Base-by-base conservation (phyloP, 2,797 vertebrate species). In the Lycodopsis pacificus region DNA sequence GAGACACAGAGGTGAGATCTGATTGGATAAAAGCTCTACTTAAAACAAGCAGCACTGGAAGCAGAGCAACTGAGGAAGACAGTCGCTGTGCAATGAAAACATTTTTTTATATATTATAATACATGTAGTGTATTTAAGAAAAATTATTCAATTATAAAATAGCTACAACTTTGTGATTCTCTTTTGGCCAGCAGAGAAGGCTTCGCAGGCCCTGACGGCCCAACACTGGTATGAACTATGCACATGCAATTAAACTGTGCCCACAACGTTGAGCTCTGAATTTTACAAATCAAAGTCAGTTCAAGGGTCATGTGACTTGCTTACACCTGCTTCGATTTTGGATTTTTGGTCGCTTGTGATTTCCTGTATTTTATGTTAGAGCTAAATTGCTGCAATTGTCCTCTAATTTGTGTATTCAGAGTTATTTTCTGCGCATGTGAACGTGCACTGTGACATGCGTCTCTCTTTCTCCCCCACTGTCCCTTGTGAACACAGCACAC, bases 401-500 rank as follows among this genome's bases (percentile, higher is more conserved):
- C 13, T 82, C 42, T 62, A 34, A 70, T 63, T 2, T 17, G 36
- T 46, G 17, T 56, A 58, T 62, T 76, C n/a, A 27, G 51, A 80
- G 14, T 56, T 36, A 44, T 66, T 63, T 63, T 13, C 38, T 15
- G 51, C 3, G 3, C 32, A 65, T 62, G 53, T 25, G 9, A 34
- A 70, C 10, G 2, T 38, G 53, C 54, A 56, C 38, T 25, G 75
- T 76, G 80, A 83, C 65, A 42, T 51, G 58, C 79, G 62, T 65
- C 38, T 59, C 66, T 63, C 79, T 63, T 73, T 77, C 79, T 49
- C 72, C 73, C 64, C 65, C 83, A 65, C 42, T 71, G 83, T 79
- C 78, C 88, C 88, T 87, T 76, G 79, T 90, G 91, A 94, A 89
- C 88, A 70, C 73, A 83, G 75, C 71, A 69, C 80, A 80, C 74